Evolutionary conservation across 2,888 invertebrate genomes (phyloP).

Genomic region (Glaucopsyche alexis): DNA sequence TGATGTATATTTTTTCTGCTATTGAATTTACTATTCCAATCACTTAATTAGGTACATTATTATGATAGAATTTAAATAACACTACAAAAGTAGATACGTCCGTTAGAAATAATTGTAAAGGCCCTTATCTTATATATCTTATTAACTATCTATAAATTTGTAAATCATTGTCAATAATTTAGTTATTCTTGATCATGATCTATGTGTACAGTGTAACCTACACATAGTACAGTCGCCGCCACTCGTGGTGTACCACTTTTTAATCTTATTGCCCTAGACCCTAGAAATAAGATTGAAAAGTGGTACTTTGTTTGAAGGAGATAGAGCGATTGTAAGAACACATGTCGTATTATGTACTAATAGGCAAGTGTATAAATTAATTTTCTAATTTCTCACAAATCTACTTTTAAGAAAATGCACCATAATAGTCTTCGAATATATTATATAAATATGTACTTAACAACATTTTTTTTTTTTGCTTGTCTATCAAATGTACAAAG

Average conservation of each 20-base stretch:
- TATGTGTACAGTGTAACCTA: no score
- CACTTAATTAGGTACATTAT: background rate
- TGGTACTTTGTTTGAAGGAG: background rate
- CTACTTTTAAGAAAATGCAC: background rate
- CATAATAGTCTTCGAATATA: background rate
- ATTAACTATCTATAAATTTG: background rate
- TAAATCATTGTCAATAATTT: background rate
- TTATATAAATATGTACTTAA: no score
- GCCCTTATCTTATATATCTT: no score
- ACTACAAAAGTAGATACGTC: constrained; percentile 20
- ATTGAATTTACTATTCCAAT: background rate
- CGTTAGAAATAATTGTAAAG: constrained; percentile 11
- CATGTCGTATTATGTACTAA: background rate
- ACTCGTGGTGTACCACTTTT: no score
- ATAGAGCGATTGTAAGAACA: background rate
- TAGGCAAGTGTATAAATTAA: background rate
- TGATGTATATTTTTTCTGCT: background rate
- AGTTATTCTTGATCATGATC: background rate
- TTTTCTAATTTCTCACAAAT: background rate
- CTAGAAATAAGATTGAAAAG: background rate
- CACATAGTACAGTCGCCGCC: no score
- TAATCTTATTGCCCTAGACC: no score
- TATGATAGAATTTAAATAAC: background rate
- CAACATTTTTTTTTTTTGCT: background rate
- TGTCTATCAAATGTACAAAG: background rate